Conservation (phyloP, 2,113 vertebrate genomes). For the Xerus inauris region DNA sequence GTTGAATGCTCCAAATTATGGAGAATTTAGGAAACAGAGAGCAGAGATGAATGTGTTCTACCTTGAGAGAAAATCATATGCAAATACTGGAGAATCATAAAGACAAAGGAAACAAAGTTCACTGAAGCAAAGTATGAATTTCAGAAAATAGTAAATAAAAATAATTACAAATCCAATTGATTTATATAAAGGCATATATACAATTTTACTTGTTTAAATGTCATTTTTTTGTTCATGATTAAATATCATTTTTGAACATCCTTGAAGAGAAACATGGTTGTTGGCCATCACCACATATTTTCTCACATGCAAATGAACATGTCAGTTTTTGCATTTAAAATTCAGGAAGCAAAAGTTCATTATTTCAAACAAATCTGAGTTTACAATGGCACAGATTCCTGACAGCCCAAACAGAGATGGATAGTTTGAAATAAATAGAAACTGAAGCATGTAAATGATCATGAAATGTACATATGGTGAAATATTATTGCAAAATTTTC, state of each 20-base stretch:
- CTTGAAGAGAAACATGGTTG: neutral
- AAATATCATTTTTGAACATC: neutral
- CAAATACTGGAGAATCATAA: neutral
- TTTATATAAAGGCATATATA: neutral
- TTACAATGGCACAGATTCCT: neutral
- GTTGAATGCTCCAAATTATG: neutral
- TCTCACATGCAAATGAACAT: neutral
- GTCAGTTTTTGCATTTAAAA: constrained; percentile 18
- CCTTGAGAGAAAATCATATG: neutral
- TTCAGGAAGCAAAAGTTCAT: constrained; percentile 9
- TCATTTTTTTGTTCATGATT: neutral
- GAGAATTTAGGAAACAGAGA: neutral
- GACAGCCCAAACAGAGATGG: neutral
- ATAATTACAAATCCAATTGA: neutral
- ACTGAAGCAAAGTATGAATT: neutral
- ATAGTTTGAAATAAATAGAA: constrained; percentile 3
- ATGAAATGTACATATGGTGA: constrained; percentile 38
- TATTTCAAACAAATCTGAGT: neutral
- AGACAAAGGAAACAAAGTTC: neutral
- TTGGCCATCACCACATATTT: neutral
- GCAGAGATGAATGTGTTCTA: neutral
- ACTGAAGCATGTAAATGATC: neutral
- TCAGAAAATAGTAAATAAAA: neutral
- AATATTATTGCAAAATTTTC: constrained; percentile 22
- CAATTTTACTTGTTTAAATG: neutral